Conservation (phyloP, 1,140 invertebrate species). For the Diorhabda elongata region DNA sequence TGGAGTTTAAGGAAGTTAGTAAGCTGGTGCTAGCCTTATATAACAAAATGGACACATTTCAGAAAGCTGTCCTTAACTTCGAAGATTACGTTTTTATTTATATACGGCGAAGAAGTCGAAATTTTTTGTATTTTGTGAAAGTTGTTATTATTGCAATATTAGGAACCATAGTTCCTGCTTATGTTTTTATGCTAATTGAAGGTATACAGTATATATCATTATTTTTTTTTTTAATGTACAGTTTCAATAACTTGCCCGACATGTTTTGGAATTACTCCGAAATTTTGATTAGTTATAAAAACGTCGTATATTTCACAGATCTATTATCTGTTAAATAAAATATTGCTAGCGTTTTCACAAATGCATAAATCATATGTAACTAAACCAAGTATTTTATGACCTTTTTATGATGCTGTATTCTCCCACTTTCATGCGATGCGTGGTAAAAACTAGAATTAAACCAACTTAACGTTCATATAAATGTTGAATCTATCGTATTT, state of each 20-base stretch:
- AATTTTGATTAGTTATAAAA: too few relatives aligned
- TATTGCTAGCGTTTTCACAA: too few relatives aligned
- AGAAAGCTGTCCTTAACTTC: neutral
- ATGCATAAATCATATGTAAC: too few relatives aligned
- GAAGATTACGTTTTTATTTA: neutral
- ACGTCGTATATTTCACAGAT: too few relatives aligned
- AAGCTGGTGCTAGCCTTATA: neutral
- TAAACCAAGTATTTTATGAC: too few relatives aligned
- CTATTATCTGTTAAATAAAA: too few relatives aligned
- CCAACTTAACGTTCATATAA: neutral
- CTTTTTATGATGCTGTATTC: too few relatives aligned
- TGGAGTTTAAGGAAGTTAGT: neutral
- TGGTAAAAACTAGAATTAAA: neutral
- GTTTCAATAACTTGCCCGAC: too few relatives aligned
- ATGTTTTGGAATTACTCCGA: too few relatives aligned
- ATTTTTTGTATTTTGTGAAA: neutral
- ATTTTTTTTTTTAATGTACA: neutral
- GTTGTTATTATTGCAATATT: neutral
- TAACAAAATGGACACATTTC: neutral
- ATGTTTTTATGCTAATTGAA: slow-evolving; percentile 2
- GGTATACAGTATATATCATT: neutral
- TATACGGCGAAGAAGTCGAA: neutral
- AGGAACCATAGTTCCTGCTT: slow-evolving; percentile 8
- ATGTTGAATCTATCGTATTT: neutral
- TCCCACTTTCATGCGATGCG: neutral